Percentiles rank a stretch among this genome's conserved stretches.
Conservation (phyloP, 2,888 invertebrate species). For the Xanthia icteritia region DNA sequence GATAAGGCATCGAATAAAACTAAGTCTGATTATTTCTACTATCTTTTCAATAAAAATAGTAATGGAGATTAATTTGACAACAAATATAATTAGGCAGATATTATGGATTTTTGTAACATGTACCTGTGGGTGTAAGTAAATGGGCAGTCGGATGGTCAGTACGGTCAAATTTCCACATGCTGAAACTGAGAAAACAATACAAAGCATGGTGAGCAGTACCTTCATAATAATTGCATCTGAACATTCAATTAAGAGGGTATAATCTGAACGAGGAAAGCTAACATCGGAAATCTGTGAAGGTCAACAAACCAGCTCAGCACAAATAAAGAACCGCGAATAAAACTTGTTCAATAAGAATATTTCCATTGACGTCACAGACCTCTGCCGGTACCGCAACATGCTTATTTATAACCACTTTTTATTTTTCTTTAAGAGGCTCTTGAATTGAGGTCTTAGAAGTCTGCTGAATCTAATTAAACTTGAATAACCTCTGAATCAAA, state of each 20-base stretch:
- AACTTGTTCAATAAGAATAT: constrained; percentile 53
- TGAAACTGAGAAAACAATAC: constrained; percentile 35
- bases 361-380: constrained; percentile 54
- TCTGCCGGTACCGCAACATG: constrained; percentile 17
- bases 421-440: constrained; percentile 9
- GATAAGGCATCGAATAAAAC: constrained; percentile 12
- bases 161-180: constrained; percentile 28
- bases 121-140: not conserved
- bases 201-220: constrained; percentile 34
- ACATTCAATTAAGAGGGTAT: constrained; percentile 66
- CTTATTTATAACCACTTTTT: constrained; percentile 39
- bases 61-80: not conserved
- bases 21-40: not conserved
- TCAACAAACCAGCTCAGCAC: constrained; percentile 67
- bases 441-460: constrained; percentile 14
- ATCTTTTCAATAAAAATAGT: not conserved
- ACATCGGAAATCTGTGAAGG: constrained; percentile 73
- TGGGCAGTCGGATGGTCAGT: not conserved
- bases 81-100: constrained; percentile 10
- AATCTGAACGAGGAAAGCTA: constrained; percentile 74
- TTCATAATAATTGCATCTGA: constrained; percentile 41
- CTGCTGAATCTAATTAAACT: constrained; percentile 53
- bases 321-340: constrained; percentile 60
- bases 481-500: constrained; percentile 44
- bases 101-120: constrained; percentile 16